Evolutionary conservation across 2,797 vertebrate genomes (phyloP).

Genomic region (Phylloscopus collybita): DNA sequence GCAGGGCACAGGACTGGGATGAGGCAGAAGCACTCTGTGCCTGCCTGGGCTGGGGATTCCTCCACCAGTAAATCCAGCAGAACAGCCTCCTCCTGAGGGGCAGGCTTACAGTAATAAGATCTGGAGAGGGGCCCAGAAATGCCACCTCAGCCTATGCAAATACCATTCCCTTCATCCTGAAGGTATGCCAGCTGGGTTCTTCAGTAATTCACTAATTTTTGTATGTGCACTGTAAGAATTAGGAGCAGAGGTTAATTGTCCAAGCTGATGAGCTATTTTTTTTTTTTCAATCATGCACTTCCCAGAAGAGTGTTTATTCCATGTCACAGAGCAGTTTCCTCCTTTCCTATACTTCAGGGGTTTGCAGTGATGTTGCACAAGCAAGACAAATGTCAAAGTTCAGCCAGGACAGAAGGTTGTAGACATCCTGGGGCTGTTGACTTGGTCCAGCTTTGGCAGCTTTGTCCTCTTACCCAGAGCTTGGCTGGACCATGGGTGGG

Average conservation of each 20-base stretch:
- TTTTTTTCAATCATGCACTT: not conserved
- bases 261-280: not conserved
- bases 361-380: not conserved
- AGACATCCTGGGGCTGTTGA: not conserved
- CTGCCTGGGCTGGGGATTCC: not conserved
- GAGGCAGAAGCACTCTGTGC: not conserved
- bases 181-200: not conserved
- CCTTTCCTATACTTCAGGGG: not conserved
- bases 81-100: conserved; percentile 27
- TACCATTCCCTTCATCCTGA: not conserved
- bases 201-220: not conserved
- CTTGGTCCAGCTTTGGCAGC: not conserved
- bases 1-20: not conserved
- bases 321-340: not conserved
- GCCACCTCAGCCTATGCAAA: not conserved
- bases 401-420: not conserved
- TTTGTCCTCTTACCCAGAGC: not conserved
- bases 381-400: not conserved
- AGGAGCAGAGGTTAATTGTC: conserved; percentile 10
- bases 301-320: not conserved
- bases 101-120: not conserved
- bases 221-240: not conserved
- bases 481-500: not conserved
- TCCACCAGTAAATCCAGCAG: not conserved
- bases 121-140: conserved; percentile 12